Conservation (phyloP, 2,113 vertebrate genomes). For the Crypturellus undulatus region DNA sequence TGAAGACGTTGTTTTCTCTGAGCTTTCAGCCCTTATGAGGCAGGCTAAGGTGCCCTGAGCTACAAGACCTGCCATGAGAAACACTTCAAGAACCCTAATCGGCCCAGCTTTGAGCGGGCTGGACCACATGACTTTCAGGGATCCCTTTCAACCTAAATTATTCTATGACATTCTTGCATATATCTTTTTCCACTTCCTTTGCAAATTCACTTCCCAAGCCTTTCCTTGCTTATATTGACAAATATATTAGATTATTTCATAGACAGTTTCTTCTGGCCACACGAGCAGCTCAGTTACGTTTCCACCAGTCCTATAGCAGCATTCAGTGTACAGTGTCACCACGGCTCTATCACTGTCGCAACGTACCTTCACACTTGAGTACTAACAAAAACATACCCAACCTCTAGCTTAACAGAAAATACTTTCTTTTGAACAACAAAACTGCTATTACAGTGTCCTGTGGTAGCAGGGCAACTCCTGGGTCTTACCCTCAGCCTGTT, state of each 20-base stretch:
- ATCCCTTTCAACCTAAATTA: not conserved
- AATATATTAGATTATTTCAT: not conserved
- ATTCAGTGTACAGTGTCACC: not conserved
- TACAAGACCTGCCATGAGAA: not conserved
- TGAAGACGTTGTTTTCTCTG: slow-evolving; percentile 20
- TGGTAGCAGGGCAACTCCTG: fast-evolving
- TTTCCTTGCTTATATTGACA: not conserved
- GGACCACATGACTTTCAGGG: not conserved
- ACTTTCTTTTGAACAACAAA: not conserved
- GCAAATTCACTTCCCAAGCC: not conserved
- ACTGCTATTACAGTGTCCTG: not conserved
- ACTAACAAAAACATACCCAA: not conserved
- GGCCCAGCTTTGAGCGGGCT: not conserved
- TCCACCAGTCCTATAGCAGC: not conserved
- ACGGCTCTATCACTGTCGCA: not conserved
- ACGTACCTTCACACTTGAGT: not conserved
- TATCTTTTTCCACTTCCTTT: not conserved
- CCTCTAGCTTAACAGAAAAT: not conserved
- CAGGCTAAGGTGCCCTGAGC: not conserved
- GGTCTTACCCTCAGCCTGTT: not conserved
- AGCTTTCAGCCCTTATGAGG: not conserved
- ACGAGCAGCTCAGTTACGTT: not conserved
- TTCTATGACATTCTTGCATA: not conserved
- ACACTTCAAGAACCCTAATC: not conserved
- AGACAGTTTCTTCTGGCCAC: not conserved